Evolutionary conservation across 2,797 vertebrate genomes (phyloP), one percentile per base, ranked within the genome.

Genomic region (Acanthurus leucopareius): DNA sequence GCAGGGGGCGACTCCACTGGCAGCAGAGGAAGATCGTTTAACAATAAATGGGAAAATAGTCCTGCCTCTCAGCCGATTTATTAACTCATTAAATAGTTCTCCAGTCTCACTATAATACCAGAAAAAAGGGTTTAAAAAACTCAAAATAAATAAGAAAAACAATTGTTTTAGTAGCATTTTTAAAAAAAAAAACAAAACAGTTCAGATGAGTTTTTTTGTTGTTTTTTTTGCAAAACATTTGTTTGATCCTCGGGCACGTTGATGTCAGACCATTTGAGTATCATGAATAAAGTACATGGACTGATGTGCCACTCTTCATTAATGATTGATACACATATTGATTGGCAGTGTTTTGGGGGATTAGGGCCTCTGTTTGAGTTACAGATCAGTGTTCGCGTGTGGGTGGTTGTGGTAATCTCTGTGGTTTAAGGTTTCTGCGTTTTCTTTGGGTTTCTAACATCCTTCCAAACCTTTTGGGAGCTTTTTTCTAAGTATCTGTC

Each of bases 321-420:
- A 94, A 95, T 94, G 87, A 94, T 94, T 95, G 51, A 92, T 90
- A 3, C 17, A 0, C 6, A 13, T 88, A 94, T 95, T 86, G 94
- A 94, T 93, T 60, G 63, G 70, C 79, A 74, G 90, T 82, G 79
- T 90, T 90, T 88, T 69, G 28, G 66, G 86, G 85, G 70, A 82
- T 86, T 56, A 62, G 63, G 56, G 68, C 73, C 73, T 64, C 72
- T 91, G 87, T 91, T 92, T 91, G 90, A 88, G 52, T 73, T 84
- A 83, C 80, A 14, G 52, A 75, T 87, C 86, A 74, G 75, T 79
- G 75, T 79, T 77, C 61, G 3, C 4, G 10, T 49, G 76, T 87
- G 72, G 82, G 71, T 67, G 85, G 77, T 69, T 35, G 47, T 42
- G 58, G 47, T 59, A 35, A 35, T 32, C 8, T 77, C 73, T 15